A percentile compares a stretch with the other conserved stretches of the same genome.
Conservation (phyloP, 2,113 vertebrate genomes). For the Chaenocephalus aceratus region DNA sequence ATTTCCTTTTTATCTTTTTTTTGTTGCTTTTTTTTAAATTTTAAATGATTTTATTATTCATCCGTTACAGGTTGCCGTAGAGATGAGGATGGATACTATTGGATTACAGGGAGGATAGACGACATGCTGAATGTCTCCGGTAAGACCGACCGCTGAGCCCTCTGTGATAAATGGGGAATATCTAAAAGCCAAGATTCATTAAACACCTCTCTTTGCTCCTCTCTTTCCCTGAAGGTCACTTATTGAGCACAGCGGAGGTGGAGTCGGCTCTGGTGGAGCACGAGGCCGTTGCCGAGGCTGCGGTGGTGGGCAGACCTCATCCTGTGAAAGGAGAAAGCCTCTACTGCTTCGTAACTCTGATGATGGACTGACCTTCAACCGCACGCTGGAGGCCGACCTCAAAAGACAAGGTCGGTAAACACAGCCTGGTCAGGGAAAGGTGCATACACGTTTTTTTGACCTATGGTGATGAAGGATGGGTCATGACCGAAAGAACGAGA, state of each 20-base stretch:
- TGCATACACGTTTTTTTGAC: not conserved
- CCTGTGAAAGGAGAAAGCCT: conserved; percentile 95
- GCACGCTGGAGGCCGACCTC: conserved; percentile 86
- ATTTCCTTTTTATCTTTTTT: not conserved
- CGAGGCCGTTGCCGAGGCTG: conserved; percentile 87
- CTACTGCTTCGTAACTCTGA: conserved; percentile 96
- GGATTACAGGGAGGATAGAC: conserved; percentile 98
- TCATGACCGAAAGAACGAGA: too few relatives aligned
- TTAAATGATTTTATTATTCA: not conserved
- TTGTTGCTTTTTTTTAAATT: not conserved
- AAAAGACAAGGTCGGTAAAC: conserved; percentile 88
- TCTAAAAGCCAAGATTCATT: not conserved
- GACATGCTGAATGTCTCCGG: conserved; percentile 99
- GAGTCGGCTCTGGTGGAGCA: conserved; percentile 96
- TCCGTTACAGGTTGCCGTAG: conserved; percentile 89
- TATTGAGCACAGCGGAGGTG: conserved; percentile 95
- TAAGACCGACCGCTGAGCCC: conserved; percentile 67
- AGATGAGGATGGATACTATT: conserved; percentile 97
- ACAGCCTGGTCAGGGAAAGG: not conserved
- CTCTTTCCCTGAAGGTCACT: conserved; percentile 86
- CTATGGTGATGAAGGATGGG: too few relatives aligned
- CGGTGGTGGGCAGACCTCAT: conserved; percentile 93
- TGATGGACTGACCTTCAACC: conserved; percentile 87
- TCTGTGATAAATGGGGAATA: not conserved
- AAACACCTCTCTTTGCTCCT: too few relatives aligned